Evolutionary conservation across 2,888 invertebrate genomes (phyloP).

Genomic region (Baccha elongata): DNA sequence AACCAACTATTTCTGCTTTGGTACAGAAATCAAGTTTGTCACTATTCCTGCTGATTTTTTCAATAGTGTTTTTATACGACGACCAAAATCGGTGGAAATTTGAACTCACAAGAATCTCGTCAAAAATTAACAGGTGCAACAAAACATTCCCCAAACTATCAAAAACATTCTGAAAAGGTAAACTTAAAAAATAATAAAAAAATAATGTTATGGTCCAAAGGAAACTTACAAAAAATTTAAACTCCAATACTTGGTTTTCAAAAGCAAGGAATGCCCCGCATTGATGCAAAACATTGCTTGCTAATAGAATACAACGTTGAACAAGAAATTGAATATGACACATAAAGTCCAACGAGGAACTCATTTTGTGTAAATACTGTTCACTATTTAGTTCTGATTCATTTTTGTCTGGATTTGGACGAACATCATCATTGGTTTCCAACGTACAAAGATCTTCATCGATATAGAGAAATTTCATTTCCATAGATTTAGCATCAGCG

Average conservation of each 20-base stretch:
- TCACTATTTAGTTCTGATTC: constrained; percentile 69
- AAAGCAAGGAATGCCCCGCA: constrained; percentile 87
- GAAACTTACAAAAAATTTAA: constrained; percentile 76
- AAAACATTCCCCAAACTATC: constrained; percentile 87
- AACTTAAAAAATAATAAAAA: not conserved
- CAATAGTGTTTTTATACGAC: constrained; percentile 89
- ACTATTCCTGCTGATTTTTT: constrained; percentile 86
- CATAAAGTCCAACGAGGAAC: constrained; percentile 85
- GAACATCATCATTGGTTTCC: constrained; percentile 12
- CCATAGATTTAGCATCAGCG: constrained; percentile 86
- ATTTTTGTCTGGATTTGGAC: constrained; percentile 70
- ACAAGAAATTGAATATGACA: constrained; percentile 87
- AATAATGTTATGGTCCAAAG: not conserved
- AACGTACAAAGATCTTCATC: constrained; percentile 76
- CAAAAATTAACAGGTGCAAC: constrained; percentile 86
- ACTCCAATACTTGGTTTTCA: constrained; percentile 79
- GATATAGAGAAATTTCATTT: constrained; percentile 81
- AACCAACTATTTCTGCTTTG: constrained; percentile 85
- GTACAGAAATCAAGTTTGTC: constrained; percentile 85
- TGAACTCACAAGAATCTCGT: constrained; percentile 79
- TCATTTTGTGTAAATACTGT: constrained; percentile 80
- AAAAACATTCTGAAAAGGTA: constrained; percentile 77
- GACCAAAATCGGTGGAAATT: constrained; percentile 87
- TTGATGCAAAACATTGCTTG: constrained; percentile 89
- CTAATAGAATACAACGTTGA: constrained; percentile 87